Evolutionary conservation across 2,888 invertebrate genomes (phyloP).

Genomic region (Drosophila falleni): DNA sequence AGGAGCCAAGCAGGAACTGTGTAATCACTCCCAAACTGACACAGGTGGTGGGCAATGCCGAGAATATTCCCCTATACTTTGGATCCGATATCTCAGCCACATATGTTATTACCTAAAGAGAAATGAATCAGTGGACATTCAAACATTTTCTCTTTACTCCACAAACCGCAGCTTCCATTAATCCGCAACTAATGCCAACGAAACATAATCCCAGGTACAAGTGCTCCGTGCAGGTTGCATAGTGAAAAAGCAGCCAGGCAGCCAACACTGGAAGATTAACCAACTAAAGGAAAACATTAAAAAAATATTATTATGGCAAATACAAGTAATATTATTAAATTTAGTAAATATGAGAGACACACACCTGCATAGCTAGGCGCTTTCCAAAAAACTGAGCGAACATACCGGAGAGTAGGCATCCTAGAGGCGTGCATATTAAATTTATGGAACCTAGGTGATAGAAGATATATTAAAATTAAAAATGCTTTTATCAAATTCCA

Average conservation of each 20-base stretch:
- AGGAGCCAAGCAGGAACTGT: conserved; percentile 90
- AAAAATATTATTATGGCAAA: too few species aligned
- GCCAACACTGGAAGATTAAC: conserved; percentile 20
- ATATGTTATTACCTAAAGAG: conserved; percentile 23
- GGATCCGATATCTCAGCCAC: conserved; percentile 89
- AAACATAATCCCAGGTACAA: conserved; percentile 89
- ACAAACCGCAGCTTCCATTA: conserved; percentile 28
- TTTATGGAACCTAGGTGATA: conserved; percentile 15
- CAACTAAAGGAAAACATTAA: not conserved
- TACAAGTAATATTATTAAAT: too few species aligned
- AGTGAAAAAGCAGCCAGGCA: conserved; percentile 28
- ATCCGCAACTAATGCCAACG: conserved; percentile 85
- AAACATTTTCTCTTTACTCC: not conserved
- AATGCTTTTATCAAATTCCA: not conserved
- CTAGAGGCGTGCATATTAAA: conserved; percentile 25
- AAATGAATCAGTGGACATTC: not conserved
- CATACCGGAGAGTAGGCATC: conserved; percentile 24
- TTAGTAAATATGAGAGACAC: not conserved
- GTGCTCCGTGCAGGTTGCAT: conserved; percentile 87
- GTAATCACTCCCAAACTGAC: conserved; percentile 91
- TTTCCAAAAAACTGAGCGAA: conserved; percentile 24
- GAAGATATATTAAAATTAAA: not conserved
- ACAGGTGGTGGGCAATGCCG: conserved; percentile 91
- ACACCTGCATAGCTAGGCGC: conserved; percentile 25
- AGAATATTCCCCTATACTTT: conserved; percentile 88